Evolutionary conservation across 2,888 invertebrate genomes (phyloP), one percentile per base, ranked within the genome.

Genomic region (Synanthedon myopaeformis): DNA sequence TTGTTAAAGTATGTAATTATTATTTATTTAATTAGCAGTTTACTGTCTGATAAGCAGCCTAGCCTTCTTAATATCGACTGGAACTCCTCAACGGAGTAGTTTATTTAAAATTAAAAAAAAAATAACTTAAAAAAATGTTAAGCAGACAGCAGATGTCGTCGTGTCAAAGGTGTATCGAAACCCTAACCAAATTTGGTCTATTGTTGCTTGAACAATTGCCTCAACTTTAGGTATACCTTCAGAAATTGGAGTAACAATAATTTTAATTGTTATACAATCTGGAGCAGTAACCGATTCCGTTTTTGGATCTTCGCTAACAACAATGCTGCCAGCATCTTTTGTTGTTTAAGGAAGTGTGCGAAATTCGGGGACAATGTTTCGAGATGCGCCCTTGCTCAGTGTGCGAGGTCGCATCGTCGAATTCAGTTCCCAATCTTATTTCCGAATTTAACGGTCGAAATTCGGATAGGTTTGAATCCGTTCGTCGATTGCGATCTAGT

Each of bases 341-440:
- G 72, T 79, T 73, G 69, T 75, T 69, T 71, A 64, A 79, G 82
- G 83, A 84, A 82, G 81, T 80, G 74, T 79, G 82, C 83, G 71
- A 82, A 81, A 74, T 64, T 57, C 59, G 60, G 63, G 56, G 61
- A 74, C 69, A 72, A 66, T 65, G 56, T 35, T 28, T 28, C 4
- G 55, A 53, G 66, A 72, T 72, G 70, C 67, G 60, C 66, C 55
- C 70, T 69, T 65, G 58, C 51, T 55, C 55, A 53, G 61, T 64
- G 66, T 62, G 57, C 53, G 63, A 69, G 71, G 65, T 64, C 68
- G 66, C 41, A 56, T 41, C 49, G 28, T n/a, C 14, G n/a, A 45
- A 45, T 14, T 14, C 14, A 1, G 14, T 45, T 45, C 8, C 13
- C 3, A 6, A 45, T 45, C 45, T 45, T 45, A 45, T 45, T 45